Evolutionary conservation across 2,113 vertebrate species (phyloP), one percentile per base, ranked within the genome.

Genomic region (Mellivora capensis): DNA sequence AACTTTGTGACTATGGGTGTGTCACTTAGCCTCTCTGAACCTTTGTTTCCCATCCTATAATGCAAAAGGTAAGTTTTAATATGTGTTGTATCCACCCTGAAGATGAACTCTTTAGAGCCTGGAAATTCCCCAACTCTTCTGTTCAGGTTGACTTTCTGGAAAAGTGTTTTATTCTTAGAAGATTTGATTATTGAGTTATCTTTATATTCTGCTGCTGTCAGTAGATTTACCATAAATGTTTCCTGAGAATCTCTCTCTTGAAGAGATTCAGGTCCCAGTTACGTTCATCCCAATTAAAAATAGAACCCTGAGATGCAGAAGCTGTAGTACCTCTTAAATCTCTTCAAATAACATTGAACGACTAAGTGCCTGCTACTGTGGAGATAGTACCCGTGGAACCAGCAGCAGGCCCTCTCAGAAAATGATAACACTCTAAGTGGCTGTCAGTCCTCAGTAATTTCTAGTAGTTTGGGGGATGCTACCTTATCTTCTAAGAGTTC

Each of bases 331-430:
- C 97, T 97, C 97, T 98, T 96, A 89, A 97, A 87, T 94, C 97
- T 98, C 98, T 98, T 98, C 96, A 98, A 93, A 89, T 93, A 97
- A 98, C 98, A 98, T 91, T 62, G 87, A 86, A 67, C 3, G 3
- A 98, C 95, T 98, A 98, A 98, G 98, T 96, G 96, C 87, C 34
- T 96, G 98, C 98, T 98, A 96, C 97, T 96, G 97, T 95, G 87
- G 69, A 97, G 97, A 97, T 52, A 94, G 90, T 62, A 42, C 77
- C 76, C 92, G 83, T 81, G 69, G 79, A 97, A 37, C 44, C 95
- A 88, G 92, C 96, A 81, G 92, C 80, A 54, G 81, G 52, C 74
- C 76, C 97, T 96, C 97, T 98, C 67, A 88, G 94, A 69, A 92
- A 15, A 82, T 0, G 97, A 98, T 98, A 97, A 94, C 89, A 81